These are phyloP conservation scores for Cercocebus atys DNA, from an alignment of 2,113 vertebrate species.

Conservation along the genomic window DNA sequence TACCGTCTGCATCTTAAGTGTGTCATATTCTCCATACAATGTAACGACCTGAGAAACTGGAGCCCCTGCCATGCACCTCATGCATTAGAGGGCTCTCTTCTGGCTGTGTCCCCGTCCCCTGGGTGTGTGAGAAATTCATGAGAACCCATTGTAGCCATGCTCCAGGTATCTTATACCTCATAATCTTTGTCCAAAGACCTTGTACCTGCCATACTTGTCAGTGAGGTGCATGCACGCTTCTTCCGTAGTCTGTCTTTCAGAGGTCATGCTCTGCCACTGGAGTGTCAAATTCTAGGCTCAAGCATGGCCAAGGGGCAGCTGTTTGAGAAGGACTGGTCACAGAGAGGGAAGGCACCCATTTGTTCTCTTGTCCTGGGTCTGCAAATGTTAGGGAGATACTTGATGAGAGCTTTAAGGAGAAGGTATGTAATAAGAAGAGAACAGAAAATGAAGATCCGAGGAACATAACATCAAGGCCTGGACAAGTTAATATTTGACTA, in stretches of 20 bases:
- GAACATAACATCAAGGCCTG: neutral
- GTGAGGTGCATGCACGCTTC: neutral
- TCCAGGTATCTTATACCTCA: neutral
- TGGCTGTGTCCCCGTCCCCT: rapidly evolving
- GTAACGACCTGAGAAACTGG: neutral
- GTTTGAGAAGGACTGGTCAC: neutral
- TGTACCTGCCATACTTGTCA: rapidly evolving
- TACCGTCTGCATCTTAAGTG: neutral
- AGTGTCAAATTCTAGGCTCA: neutral
- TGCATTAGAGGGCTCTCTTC: neutral
- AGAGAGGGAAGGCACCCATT: neutral
- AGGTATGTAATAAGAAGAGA: neutral
- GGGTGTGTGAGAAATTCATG: neutral
- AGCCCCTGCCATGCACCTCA: rapidly evolving
- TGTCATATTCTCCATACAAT: neutral
- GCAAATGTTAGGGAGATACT: neutral
- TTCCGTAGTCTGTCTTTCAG: neutral
- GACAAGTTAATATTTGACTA: neutral
- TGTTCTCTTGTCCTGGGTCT: neutral
- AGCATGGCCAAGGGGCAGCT: neutral
- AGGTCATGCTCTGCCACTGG: neutral
- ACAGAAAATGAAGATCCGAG: neutral
- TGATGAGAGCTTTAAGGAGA: neutral
- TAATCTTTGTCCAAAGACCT: neutral
- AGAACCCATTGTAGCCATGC: neutral